Percentiles rank a stretch among this genome's conserved stretches.
phyloP scores from a whole-genome alignment of 1,140 invertebrate genomes.

The Bombus ignitus region DNA sequence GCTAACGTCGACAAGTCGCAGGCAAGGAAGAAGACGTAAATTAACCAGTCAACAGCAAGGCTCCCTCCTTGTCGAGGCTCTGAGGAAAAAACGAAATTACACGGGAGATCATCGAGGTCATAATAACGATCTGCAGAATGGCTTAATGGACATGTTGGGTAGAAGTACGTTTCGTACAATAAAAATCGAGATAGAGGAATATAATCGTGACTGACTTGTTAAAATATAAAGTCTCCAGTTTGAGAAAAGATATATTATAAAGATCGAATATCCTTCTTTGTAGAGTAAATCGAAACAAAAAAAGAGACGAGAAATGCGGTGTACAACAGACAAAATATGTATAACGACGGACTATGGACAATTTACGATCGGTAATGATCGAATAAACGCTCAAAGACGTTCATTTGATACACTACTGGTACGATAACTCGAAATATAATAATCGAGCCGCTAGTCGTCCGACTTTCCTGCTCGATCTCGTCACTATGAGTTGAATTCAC shows the following conservation, averaged over 20 bases:
- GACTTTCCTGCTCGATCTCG: slow-evolving; percentile 74
- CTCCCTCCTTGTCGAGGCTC: slow-evolving; percentile 87
- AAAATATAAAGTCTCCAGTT: not conserved
- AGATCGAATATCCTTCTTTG: not conserved
- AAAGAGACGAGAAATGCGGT: not conserved
- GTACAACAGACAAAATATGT: not conserved
- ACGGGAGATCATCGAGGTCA: slow-evolving; percentile 78
- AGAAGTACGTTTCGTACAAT: slow-evolving; percentile 86
- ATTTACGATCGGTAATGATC: not conserved
- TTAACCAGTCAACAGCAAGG: slow-evolving; percentile 88
- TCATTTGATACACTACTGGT: not conserved
- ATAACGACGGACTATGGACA: not conserved
- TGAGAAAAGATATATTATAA: not conserved
- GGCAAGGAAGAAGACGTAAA: slow-evolving; percentile 81
- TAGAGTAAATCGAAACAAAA: not conserved
- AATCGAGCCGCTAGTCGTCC: not conserved
- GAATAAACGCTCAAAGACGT: not conserved
- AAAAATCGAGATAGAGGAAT: not conserved
- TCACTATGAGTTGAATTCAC: slow-evolving; percentile 60
- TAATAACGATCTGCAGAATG: slow-evolving; percentile 84
- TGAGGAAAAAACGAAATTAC: slow-evolving; percentile 86
- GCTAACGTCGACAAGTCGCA: slow-evolving; percentile 67
- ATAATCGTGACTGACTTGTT: not conserved
- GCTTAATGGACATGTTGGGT: slow-evolving; percentile 91
- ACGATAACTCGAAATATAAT: too few species aligned